Base-by-base conservation (phyloP, 2,888 invertebrate species). In the Phorcus lineatus region DNA sequence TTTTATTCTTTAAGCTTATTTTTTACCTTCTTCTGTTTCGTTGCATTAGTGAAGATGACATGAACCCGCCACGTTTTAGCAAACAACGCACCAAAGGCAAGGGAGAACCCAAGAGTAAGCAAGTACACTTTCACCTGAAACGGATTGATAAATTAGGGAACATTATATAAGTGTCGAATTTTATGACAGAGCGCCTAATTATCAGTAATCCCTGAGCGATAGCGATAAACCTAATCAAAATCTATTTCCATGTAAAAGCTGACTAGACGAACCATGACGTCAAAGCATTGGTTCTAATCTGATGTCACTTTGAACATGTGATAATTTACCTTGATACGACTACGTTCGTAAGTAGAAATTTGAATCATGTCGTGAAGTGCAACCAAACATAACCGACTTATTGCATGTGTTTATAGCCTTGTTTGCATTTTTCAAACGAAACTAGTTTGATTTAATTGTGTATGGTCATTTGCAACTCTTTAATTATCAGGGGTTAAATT, bases 1-100 rank as follows among this genome's bases (percentile, higher is more conserved):
- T 47, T 47, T 47, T 11, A 47, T 47, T 47, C 1, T 6, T 6
- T 11, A 47, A 47, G 13, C n/a, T n/a, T 47, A 11, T 9, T 47
- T 47, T 47, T 47, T 55, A 80, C 80, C 80, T 77, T 77, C 70
- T 74, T 77, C 31, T 80, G 70, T 55, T 74, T 67, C 11, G 70
- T 77, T 19, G 53, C 77, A 36, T 80, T 83, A 13, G 70, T 78
- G 77, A 75, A 80, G 31, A 84, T 83, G 53, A 78, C 77, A 55
- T 86, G 82, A 4, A 86, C 84, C 19, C 84, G 31, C 83, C 84
- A 85, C 0, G 85, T 84, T 55, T 84, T 85, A 52, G 83, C 83
- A 57, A 85, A 85, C 82, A 85, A 79, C 2, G 84, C 84, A 4
- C 84, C 85, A 75, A 84, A 85, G 0, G 84, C 76, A 53, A 83